Percentiles rank a stretch among this genome's conserved stretches.
phyloP scores from a whole-genome alignment of 2,797 vertebrate species.

The Tamandua tetradactyla region DNA sequence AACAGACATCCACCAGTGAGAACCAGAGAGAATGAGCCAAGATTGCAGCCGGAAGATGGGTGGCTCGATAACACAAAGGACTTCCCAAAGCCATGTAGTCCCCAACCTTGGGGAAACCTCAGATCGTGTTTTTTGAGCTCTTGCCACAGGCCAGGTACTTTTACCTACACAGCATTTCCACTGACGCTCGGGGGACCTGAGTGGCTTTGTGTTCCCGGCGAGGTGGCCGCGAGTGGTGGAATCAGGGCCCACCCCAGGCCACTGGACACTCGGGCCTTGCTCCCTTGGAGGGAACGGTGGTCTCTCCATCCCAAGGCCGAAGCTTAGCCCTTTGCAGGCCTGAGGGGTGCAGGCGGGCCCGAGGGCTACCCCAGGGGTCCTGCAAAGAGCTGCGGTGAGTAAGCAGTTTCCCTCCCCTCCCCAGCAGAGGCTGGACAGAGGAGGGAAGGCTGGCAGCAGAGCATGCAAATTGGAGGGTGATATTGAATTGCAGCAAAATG shows the following conservation, averaged over 20 bases:
- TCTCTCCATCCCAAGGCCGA: not conserved
- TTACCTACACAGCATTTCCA: not conserved
- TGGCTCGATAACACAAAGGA: not conserved
- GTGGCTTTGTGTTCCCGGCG: not conserved
- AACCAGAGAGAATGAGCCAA: not conserved
- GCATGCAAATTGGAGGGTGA: constrained; percentile 29
- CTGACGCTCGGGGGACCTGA: not conserved
- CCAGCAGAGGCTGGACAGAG: not conserved
- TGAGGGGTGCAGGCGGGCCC: not conserved
- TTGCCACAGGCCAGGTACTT: not conserved
- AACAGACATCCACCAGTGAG: not conserved
- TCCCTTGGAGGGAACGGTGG: not conserved
- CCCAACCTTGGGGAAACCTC: not conserved
- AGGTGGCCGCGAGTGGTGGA: not conserved
- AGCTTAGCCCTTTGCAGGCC: not conserved
- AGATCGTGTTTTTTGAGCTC: not conserved
- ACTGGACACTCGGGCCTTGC: not conserved
- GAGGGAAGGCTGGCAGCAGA: constrained; percentile 2
- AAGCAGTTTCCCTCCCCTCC: not conserved
- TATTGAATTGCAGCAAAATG: constrained; percentile 68
- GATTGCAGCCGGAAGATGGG: not conserved
- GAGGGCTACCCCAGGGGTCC: not conserved
- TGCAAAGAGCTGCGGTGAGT: not conserved
- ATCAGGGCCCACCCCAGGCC: not conserved
- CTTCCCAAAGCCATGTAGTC: not conserved